Evolutionary conservation across 2,888 invertebrate genomes (phyloP), one percentile per base, ranked within the genome.

Genomic region (Caenorhabditis virilis): DNA sequence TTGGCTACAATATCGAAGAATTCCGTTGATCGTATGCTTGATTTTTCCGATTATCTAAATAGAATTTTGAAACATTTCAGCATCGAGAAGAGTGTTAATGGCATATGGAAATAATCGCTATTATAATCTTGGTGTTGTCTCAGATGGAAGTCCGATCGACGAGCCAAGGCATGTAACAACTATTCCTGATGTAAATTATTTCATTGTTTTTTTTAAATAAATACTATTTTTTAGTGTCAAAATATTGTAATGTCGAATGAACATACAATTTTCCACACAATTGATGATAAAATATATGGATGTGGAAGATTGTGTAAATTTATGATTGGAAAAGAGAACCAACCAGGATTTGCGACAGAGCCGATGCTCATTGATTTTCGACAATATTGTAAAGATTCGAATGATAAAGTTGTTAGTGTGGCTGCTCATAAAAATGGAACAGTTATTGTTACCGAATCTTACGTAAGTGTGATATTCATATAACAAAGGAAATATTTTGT

Each of bases 61-160:
- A n/a, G n/a, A n/a, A n/a, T n/a, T n/a, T n/a, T n/a, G n/a, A n/a
- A n/a, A n/a, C n/a, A n/a, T n/a, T n/a, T n/a, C n/a, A n/a, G n/a
- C n/a, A n/a, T n/a, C n/a, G n/a, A n/a, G n/a, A n/a, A n/a, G n/a
- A n/a, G n/a, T n/a, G n/a, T n/a, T n/a, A n/a, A n/a, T n/a, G n/a
- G 30, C 30, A 30, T 9, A 30, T 9, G 63, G 63, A 2, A 39
- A 46, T 23, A 63, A 63, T 35, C 53, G 63, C 11, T 54, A 27
- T 36, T 63, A 58, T 54, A 63, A 63, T 30, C 38, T 63, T n/a
- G 63, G 63, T 5, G 39, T 63, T 1, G n/a, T 58, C 1, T 63
- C 63, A 6, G 63, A 63, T 22, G 63, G 63, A 39, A 50, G 54
- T 33, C 63, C 63, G 2, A 42, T 63, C 20, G 33, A 54, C 13